A percentile compares a stretch with the other conserved stretches of the same genome.
Evolutionary conservation across 2,888 invertebrate genomes (phyloP).

Genomic region (Andrena marginata): DNA sequence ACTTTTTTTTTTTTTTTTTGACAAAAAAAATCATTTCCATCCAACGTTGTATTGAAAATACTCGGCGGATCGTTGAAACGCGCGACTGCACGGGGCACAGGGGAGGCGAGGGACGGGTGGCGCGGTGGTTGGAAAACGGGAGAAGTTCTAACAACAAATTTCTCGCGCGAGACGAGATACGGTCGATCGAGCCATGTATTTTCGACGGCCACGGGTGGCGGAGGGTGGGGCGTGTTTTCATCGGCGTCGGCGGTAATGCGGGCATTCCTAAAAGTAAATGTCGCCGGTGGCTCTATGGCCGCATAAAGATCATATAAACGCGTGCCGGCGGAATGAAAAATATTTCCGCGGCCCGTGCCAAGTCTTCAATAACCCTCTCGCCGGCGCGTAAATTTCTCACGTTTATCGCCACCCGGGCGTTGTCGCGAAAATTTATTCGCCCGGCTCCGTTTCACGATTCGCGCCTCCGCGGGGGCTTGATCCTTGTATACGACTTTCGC

Average conservation of each 20-base stretch:
- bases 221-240: conserved; percentile 39
- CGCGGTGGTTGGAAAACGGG: too few species aligned
- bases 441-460: conserved; percentile 28
- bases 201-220: conserved; percentile 8
- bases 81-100: too few species aligned
- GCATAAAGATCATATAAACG: conserved; percentile 65
- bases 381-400: conserved; percentile 61
- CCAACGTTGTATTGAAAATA: conserved; percentile 1
- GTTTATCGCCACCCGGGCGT: conserved; percentile 47
- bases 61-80: background rate
- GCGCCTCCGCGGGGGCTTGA: conserved; percentile 24
- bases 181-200: conserved; percentile 30
- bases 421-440: conserved; percentile 47
- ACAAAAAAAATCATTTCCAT: background rate
- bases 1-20: too few species aligned
- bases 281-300: conserved; percentile 49
- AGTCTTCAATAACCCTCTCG: conserved; percentile 57
- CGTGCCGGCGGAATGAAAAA: conserved; percentile 58
- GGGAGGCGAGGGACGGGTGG: too few species aligned
- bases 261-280: conserved; percentile 64
- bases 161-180: conserved; percentile 16
- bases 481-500: conserved; percentile 20
- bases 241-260: conserved; percentile 50
- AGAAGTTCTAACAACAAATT: conserved; percentile 28
- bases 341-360: conserved; percentile 61